Base-by-base conservation (phyloP, 2,888 invertebrate species). In the Philhelius pedissequus region DNA sequence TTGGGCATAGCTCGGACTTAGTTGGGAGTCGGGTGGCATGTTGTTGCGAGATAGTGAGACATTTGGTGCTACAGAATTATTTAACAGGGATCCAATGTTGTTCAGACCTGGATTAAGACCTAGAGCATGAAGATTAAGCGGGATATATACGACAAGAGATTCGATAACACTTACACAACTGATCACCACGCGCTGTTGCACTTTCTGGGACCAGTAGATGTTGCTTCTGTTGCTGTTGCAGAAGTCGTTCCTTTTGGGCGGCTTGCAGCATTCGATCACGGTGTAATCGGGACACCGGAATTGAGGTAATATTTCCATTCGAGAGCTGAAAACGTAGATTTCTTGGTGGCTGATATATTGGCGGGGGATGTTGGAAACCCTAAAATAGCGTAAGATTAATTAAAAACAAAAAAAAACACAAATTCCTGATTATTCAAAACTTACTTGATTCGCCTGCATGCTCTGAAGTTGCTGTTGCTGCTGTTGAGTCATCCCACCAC, bases 71-170 rank as follows among this genome's bases (percentile, higher is more conserved):
- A 91, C 92, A 58, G 95, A 95, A 88, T 96, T 96, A 90, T 96
- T 96, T 89, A 97, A 93, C 87, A 98, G 93, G 84, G 96, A 96
- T 90, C 95, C 96, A 88, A 98, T 96, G 89, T 96, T 97, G 86
- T 90, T 89, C 35, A 91, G 88, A 86, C 90, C 90, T 62, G 91
- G 89, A 89, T 90, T 92, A 40, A 91, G 88, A 81, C 91, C 91
- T 89, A 87, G 86, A 66, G 56, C 15, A 64, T 38, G n/a, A 60
- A 56, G 58, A 58, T 74, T 71, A 75, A 71, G 58, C 20, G 40
- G 32, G 40, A 35, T 60, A 45, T 54, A 66, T 6, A 25, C 3
- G 11, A 13, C 38, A 45, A 7, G n/a, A 3, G 7, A 5, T 7
- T 50, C 9, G 3, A 54, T 50, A 18, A 13, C 50, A 88, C 89